Percentiles rank a stretch among this genome's conserved stretches.
Conservation (phyloP, 1,140 invertebrate species). For the Chelonus insularis region DNA sequence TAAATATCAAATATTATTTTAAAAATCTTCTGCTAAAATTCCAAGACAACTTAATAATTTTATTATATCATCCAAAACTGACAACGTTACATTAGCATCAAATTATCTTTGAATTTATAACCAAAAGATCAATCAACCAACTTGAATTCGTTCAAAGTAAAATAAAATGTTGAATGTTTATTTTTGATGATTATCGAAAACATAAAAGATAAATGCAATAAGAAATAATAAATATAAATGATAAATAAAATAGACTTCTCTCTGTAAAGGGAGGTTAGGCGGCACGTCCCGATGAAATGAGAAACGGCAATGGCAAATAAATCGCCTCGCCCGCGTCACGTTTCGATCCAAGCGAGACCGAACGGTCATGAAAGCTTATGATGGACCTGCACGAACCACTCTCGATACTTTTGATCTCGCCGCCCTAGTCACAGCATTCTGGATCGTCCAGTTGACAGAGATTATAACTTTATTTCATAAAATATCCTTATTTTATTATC, state of each 20-base stretch:
- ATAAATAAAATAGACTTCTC: not conserved
- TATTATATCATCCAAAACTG: no score
- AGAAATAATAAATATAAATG: slow-evolving; percentile 2
- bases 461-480: no score
- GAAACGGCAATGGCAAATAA: slow-evolving; percentile 60
- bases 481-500: no score
- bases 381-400: slow-evolving; percentile 43
- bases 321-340: slow-evolving; percentile 59
- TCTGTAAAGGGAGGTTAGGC: slow-evolving; percentile 11
- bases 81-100: no score
- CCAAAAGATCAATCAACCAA: no score
- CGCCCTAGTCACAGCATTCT: slow-evolving; percentile 27
- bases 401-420: slow-evolving; percentile 36
- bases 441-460: slow-evolving; percentile 7
- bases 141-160: no score
- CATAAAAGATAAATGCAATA: no score
- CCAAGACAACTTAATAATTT: no score
- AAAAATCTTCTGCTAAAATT: no score
- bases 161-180: slow-evolving; percentile 5
- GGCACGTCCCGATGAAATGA: slow-evolving; percentile 59
- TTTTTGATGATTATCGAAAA: no score
- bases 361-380: slow-evolving; percentile 45
- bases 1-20: no score
- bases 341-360: slow-evolving; percentile 42
- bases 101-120: no score